Evolutionary conservation across 30 jellyfish, hydroid and myxozoan species (phyloP).

Genomic region (Aurelia sp.): DNA sequence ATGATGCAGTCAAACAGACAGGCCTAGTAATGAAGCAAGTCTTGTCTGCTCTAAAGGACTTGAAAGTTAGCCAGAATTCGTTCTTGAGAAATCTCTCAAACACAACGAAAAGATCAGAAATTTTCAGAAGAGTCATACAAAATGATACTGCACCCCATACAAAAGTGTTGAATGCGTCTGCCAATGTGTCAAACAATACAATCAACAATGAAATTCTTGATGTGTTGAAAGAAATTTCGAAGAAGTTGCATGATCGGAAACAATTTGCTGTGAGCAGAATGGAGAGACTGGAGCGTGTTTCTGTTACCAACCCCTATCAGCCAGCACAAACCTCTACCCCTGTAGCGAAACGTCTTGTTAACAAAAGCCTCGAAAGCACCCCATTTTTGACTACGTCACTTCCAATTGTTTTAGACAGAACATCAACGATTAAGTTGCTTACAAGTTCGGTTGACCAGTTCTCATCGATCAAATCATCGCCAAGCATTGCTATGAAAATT

Average conservation of each 20-base stretch:
- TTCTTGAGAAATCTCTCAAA: constrained; percentile 10
- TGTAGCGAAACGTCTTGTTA: no score
- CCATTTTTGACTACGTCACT: no score
- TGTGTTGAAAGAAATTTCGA: constrained; percentile 50
- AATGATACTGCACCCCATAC: background rate
- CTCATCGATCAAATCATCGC: no score
- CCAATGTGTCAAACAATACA: background rate
- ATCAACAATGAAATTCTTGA: constrained; percentile 27
- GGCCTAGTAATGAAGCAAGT: constrained; percentile 40
- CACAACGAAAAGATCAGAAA: constrained; percentile 47
- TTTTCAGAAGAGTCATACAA: constrained; percentile 1
- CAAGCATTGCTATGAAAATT: no score
- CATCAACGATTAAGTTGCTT: no score
- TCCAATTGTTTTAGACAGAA: no score
- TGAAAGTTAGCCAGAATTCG: constrained; percentile 24
- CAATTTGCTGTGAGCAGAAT: no score
- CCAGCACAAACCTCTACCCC: no score
- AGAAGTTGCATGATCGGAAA: constrained; percentile 18
- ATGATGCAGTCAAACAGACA: constrained; percentile 35
- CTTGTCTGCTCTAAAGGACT: constrained; percentile 29
- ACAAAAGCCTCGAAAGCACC: no score
- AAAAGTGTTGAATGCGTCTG: background rate
- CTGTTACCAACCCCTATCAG: no score
- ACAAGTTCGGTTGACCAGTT: no score
- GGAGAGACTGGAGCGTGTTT: no score